These are phyloP conservation scores for Amblyornis subalaris DNA, from an alignment of 2,113 vertebrate species.

Conservation along the genomic window DNA sequence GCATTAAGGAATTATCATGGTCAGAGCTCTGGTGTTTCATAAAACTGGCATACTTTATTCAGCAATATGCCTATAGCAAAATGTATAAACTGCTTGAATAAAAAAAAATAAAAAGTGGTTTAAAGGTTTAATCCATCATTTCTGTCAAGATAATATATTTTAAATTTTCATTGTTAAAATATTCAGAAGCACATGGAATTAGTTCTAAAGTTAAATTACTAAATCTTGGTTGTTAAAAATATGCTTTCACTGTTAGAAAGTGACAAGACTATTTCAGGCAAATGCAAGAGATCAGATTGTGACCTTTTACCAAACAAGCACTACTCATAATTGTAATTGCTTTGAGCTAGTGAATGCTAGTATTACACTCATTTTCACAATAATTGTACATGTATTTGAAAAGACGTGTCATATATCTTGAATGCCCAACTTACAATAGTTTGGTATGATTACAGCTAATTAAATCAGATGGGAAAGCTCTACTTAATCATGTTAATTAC, in stretches of 20 bases:
- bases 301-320: constrained; percentile 61
- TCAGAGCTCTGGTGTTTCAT: neutral
- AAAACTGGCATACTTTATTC: neutral
- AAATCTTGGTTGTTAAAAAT: constrained; percentile 31
- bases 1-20: neutral
- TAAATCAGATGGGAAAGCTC: constrained; percentile 45
- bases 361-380: constrained; percentile 46
- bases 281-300: constrained; percentile 33
- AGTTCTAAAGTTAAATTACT: constrained; percentile 2
- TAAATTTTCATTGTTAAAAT: neutral
- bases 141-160: neutral
- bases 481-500: constrained; percentile 30
- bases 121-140: neutral
- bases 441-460: constrained; percentile 50
- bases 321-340: constrained; percentile 48
- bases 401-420: constrained; percentile 32
- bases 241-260: neutral
- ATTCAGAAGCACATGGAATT: neutral
- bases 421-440: constrained; percentile 22
- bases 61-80: neutral
- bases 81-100: neutral
- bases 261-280: constrained; percentile 22
- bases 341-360: constrained; percentile 12
- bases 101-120: neutral
- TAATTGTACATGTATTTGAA: constrained; percentile 23